Percentiles rank a stretch among this genome's conserved stretches.
phyloP scores from a whole-genome alignment of 1,140 invertebrate species.

The Lordiphosa stackelbergi region DNA sequence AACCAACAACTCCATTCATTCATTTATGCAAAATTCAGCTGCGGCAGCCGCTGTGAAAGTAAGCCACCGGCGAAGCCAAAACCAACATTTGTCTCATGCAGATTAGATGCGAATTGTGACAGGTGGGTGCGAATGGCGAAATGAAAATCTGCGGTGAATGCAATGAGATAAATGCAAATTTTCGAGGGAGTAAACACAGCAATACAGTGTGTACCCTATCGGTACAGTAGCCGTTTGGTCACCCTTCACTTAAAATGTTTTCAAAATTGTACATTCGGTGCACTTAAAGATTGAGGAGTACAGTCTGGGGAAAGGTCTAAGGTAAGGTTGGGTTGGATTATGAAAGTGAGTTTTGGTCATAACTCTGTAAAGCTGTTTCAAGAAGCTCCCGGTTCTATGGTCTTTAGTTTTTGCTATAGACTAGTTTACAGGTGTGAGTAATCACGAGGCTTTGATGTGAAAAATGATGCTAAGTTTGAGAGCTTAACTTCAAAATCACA shows the following conservation, averaged over 20 bases:
- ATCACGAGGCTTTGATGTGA: too few species aligned
- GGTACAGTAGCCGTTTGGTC: constrained; percentile 14
- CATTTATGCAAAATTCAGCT: constrained; percentile 35
- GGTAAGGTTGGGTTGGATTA: too few species aligned
- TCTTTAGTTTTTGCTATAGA: too few species aligned
- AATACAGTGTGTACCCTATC: too few species aligned
- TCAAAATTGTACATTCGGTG: background rate
- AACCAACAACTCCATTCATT: constrained; percentile 16
- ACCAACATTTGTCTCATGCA: constrained; percentile 36
- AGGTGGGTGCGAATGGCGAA: constrained; percentile 7
- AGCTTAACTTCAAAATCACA: too few species aligned
- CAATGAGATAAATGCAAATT: constrained; percentile 14
- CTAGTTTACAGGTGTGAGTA: too few species aligned
- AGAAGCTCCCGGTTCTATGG: too few species aligned
- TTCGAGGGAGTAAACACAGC: constrained; percentile 14
- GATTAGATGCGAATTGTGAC: constrained; percentile 11
- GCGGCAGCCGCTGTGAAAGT: constrained; percentile 33
- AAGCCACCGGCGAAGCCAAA: constrained; percentile 23
- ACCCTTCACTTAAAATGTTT: constrained; percentile 26
- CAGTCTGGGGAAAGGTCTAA: too few species aligned
- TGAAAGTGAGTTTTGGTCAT: too few species aligned
- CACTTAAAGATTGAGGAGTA: too few species aligned
- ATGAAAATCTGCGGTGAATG: constrained; percentile 9
- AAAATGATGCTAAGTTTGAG: too few species aligned
- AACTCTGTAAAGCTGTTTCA: too few species aligned